Evolutionary conservation across 2,113 vertebrate genomes (phyloP).

Genomic region (Hiodon alosoides): DNA sequence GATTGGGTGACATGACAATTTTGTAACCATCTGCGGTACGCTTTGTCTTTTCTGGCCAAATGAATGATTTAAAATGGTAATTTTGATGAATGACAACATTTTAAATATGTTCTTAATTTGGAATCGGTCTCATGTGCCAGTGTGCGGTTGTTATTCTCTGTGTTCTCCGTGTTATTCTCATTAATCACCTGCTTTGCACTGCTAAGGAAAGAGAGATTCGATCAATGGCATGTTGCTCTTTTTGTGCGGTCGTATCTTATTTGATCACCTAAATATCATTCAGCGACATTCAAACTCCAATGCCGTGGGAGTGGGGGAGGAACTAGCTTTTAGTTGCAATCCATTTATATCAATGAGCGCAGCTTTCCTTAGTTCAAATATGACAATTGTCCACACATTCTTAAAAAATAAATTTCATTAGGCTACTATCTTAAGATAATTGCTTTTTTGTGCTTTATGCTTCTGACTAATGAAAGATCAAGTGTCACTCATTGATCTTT

Average conservation of each 20-base stretch:
- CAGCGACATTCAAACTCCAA: conserved; percentile 1
- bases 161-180: background rate
- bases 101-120: too few relatives aligned
- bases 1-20: too few relatives aligned
- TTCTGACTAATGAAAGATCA: too few relatives aligned
- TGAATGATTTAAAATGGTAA: too few relatives aligned
- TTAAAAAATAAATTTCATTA: background rate
- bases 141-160: too few relatives aligned
- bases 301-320: conserved; percentile 9
- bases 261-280: background rate
- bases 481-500: background rate
- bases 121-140: too few relatives aligned
- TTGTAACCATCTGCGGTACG: too few relatives aligned
- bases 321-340: background rate
- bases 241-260: background rate
- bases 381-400: background rate
- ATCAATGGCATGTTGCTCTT: background rate
- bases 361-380: background rate
- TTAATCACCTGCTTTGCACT: background rate
- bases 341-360: background rate
- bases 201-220: background rate
- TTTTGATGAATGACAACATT: too few relatives aligned
- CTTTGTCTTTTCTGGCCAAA: too few relatives aligned
- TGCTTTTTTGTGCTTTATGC: background rate
- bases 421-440: background rate